Percentiles rank a stretch among this genome's conserved stretches.
These are phyloP conservation scores for Epirrhoe alternata DNA, from an alignment of 2,888 invertebrate genomes.

Conservation along the genomic window DNA sequence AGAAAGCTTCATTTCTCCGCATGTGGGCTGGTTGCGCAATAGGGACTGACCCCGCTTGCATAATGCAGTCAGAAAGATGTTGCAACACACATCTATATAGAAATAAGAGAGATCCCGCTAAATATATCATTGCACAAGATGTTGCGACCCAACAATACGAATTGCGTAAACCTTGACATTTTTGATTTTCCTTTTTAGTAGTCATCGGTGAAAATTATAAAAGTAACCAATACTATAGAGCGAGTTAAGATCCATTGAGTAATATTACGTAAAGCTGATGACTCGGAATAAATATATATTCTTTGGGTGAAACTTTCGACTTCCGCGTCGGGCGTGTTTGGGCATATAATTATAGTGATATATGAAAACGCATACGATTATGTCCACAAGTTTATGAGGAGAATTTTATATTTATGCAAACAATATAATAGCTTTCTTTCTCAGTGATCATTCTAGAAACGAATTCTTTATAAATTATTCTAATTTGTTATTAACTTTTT, in stretches of 20 bases:
- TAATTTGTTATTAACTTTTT: neutral
- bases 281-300: constrained; percentile 62
- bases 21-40: constrained; percentile 66
- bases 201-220: constrained; percentile 24
- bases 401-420: constrained; percentile 19
- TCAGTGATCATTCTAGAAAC: neutral
- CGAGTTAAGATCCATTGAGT: constrained; percentile 24
- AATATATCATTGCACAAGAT: constrained; percentile 73
- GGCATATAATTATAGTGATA: constrained; percentile 54
- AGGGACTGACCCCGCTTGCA: constrained; percentile 78
- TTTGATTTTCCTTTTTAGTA: constrained; percentile 54
- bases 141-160: constrained; percentile 63
- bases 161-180: constrained; percentile 78
- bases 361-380: constrained; percentile 37
- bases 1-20: constrained; percentile 77
- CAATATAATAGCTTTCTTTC: constrained; percentile 13
- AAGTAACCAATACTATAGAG: constrained; percentile 4
- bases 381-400: constrained; percentile 28
- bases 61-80: constrained; percentile 72
- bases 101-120: constrained; percentile 75
- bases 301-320: constrained; percentile 61
- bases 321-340: constrained; percentile 60
- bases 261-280: constrained; percentile 41
- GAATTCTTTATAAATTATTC: neutral
- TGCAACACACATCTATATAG: constrained; percentile 69